Evolutionary conservation across 2,797 vertebrate species (phyloP), one percentile per base, ranked within the genome.

Genomic region (Acanthiza pusilla): DNA sequence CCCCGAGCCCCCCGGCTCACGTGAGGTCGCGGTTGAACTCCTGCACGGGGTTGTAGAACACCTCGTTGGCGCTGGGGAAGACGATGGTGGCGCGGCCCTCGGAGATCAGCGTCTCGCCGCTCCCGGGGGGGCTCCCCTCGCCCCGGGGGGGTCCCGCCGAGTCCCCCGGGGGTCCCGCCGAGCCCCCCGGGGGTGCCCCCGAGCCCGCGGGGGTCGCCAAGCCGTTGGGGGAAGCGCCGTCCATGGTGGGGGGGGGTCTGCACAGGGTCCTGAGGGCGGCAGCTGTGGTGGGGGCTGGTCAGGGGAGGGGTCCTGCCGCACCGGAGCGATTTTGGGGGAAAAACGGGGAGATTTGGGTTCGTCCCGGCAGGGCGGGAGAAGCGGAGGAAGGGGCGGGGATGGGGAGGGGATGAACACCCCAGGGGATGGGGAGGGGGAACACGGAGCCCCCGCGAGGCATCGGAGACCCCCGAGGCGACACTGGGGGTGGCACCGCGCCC

Each of bases 11-110:
- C 3, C 25, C 50, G 16, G 92, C 99, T 99, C 92, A 99, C 99
- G 99, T 99, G 80, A 99, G 92, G 91, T 99, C 99, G 88, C 99
- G 97, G 97, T 99, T 99, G 91, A 99, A 99, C 96, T 99, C 99
- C 97, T 99, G 99, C 67, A 99, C 99, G 0, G 99, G 99, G 80
- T 99, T 99, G 94, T 99, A 99, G 94, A 99, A 99, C 51, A 99
- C 99, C 93, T 99, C 98, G 38, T 99, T 99, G 57, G 98, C 98
- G 74, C 90, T 98, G 42, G 99, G 98, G 85, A 99, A 99, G 94
- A 98, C 93, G 83, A 99, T 98, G 62, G 97, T 84, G 9, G 98
- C 99, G 63, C 98, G 98, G 29, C 99, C 99, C 96, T 99, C 99
- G 14, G 94, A 97, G 75, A 99, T 97, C 53, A 98, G 97, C 0